A percentile compares a stretch with the other conserved stretches of the same genome.
Conservation (phyloP, 92 coral and sea anemone species). For the Parazoanthus darwini region DNA sequence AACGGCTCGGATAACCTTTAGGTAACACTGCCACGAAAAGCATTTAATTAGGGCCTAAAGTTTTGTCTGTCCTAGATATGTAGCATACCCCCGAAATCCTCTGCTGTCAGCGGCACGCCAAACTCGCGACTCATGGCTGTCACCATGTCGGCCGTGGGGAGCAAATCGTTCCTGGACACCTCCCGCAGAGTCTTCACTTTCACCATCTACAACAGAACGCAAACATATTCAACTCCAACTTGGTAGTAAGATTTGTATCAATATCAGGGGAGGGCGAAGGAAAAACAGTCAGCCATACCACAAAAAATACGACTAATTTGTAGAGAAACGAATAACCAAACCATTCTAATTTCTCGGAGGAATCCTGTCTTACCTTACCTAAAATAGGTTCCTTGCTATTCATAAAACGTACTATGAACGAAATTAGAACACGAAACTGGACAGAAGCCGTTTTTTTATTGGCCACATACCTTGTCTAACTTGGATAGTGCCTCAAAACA, state of each 20-base stretch:
- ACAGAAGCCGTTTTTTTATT: neutral
- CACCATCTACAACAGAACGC: conserved; percentile 58
- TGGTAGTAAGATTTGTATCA: neutral
- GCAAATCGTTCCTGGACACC: conserved; percentile 76
- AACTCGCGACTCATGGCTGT: conserved; percentile 96
- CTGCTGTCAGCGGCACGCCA: conserved; percentile 98
- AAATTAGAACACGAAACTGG: neutral
- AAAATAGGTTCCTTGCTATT: no score
- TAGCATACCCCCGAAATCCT: conserved; percentile 94
- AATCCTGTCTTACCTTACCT: neutral
- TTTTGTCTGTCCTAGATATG: neutral
- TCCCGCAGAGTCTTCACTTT: conserved; percentile 79
- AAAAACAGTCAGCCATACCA: no score
- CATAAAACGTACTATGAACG: no score
- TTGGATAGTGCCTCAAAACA: conserved; percentile 91
- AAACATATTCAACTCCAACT: neutral
- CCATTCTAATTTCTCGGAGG: neutral
- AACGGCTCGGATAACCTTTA: neutral
- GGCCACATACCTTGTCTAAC: conserved; percentile 76
- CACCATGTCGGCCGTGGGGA: conserved; percentile 94
- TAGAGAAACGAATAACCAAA: neutral
- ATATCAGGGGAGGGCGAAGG: neutral
- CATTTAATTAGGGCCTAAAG: no score
- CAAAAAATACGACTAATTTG: neutral
- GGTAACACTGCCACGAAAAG: neutral